phyloP scores from a whole-genome alignment of 2,797 vertebrate species.

The Monodelphis domestica region DNA sequence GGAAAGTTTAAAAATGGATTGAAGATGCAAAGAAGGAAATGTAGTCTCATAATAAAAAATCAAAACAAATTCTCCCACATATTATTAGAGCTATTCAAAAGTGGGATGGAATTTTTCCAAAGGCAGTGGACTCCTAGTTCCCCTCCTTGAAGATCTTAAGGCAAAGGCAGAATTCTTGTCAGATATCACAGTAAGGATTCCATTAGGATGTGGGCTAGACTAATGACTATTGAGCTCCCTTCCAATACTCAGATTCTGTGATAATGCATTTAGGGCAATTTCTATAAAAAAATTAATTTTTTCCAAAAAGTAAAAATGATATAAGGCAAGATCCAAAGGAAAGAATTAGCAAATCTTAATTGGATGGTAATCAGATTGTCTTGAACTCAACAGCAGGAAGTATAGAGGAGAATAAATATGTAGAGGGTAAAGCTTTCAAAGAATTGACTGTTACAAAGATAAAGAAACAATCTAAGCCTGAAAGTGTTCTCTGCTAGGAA shows the following conservation, averaged over 20 bases:
- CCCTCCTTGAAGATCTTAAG: background rate
- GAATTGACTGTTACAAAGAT: background rate
- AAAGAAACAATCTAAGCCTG: slow-evolving; percentile 17
- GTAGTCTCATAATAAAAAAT: background rate
- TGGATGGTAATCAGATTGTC: background rate
- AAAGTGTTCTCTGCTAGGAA: slow-evolving; percentile 2
- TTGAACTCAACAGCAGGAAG: background rate
- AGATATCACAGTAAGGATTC: background rate
- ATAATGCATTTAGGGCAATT: background rate
- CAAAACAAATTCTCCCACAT: no score
- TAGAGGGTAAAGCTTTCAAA: background rate
- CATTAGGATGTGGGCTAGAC: background rate
- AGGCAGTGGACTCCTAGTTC: background rate
- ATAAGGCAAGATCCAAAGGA: no score
- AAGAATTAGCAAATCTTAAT: background rate
- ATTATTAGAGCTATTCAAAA: background rate
- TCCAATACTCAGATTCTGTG: background rate
- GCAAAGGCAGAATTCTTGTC: background rate
- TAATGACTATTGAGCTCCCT: background rate
- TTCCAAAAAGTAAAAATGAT: accelerated
- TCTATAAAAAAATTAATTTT: background rate
- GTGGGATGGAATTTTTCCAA: background rate
- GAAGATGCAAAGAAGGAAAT: background rate
- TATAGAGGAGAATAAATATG: background rate
- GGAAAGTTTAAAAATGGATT: background rate